phyloP scores from a whole-genome alignment of 2,113 vertebrate species.

The Pheucticus melanocephalus region DNA sequence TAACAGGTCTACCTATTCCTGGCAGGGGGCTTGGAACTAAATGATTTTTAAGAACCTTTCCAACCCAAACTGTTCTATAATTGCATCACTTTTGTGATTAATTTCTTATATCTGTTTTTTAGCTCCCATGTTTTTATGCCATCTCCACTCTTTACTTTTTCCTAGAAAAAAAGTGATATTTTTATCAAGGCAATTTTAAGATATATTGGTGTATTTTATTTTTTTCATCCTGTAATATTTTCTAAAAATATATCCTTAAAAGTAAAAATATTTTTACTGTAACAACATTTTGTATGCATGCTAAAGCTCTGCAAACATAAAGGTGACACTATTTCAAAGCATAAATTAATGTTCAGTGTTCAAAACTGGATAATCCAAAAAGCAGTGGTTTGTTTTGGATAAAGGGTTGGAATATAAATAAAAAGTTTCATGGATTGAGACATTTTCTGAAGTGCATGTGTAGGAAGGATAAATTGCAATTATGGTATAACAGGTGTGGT shows the following conservation, averaged over 20 bases:
- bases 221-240: neutral
- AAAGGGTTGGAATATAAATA: neutral
- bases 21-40: neutral
- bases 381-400: neutral
- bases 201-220: neutral
- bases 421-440: neutral
- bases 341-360: neutral
- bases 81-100: neutral
- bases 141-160: neutral
- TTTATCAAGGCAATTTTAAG: neutral
- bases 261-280: neutral
- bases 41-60: neutral
- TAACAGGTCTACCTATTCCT: too few relatives aligned
- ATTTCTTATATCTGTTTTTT: neutral
- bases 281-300: neutral
- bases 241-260: neutral
- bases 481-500: accelerated
- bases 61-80: neutral
- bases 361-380: neutral
- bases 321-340: neutral
- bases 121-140: neutral
- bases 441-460: neutral
- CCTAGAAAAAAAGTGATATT: neutral
- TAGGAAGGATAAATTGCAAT: neutral
- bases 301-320: neutral